These are phyloP conservation scores for Tragelaphus scriptus DNA, from an alignment of 2,113 vertebrate species.

Conservation along the genomic window DNA sequence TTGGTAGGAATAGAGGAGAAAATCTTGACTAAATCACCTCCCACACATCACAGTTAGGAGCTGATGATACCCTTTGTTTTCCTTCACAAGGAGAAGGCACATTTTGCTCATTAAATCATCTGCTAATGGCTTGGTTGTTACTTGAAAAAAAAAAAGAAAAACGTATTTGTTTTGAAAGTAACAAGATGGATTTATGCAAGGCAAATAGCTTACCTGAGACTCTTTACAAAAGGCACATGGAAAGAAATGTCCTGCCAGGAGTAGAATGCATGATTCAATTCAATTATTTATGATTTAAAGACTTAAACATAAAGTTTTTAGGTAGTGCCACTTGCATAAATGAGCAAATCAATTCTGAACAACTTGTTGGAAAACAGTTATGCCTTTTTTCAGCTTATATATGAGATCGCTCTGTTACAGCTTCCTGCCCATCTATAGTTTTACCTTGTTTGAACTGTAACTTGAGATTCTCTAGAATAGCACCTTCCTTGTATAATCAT, in stretches of 20 bases:
- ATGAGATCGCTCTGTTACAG: not conserved
- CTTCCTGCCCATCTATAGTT: not conserved
- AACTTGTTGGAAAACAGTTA: not conserved
- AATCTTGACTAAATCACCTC: not conserved
- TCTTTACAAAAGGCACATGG: not conserved
- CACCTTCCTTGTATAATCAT: not conserved
- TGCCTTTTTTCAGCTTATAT: not conserved
- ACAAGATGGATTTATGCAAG: not conserved
- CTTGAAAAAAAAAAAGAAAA: not conserved
- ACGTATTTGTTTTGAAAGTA: constrained; percentile 2
- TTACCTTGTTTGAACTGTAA: not conserved
- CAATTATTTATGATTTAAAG: constrained; percentile 25
- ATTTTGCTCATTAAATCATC: constrained; percentile 25
- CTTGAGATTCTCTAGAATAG: not conserved
- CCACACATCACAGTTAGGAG: not conserved
- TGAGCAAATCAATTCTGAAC: not conserved
- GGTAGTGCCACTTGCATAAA: not conserved
- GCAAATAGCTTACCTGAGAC: not conserved
- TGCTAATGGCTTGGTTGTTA: not conserved
- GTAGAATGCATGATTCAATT: not conserved
- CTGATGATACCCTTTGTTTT: not conserved
- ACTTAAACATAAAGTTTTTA: not conserved
- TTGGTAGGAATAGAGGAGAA: not conserved
- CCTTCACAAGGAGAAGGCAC: not conserved
- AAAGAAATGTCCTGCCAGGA: not conserved